A percentile compares a stretch with the other conserved stretches of the same genome.
Conservation (phyloP, 2,797 vertebrate genomes). For the Distichodus sexfasciatus region DNA sequence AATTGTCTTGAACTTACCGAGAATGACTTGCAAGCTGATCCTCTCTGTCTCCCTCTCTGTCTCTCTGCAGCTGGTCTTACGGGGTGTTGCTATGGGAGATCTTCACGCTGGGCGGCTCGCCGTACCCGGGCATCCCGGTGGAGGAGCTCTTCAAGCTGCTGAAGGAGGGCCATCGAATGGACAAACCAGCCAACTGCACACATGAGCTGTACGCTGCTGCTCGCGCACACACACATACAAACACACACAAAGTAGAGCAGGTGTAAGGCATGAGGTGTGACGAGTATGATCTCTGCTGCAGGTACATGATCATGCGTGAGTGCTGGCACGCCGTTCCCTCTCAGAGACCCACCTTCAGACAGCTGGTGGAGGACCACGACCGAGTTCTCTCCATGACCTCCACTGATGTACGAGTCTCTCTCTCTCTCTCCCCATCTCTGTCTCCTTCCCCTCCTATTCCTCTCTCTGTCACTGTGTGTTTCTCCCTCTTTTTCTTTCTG, state of each 20-base stretch:
- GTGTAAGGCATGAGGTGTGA: too few relatives aligned
- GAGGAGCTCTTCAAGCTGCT: constrained; percentile 98
- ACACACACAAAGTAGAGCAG: too few relatives aligned
- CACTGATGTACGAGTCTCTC: constrained; percentile 82
- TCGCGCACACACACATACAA: not conserved
- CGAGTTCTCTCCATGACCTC: constrained; percentile 91
- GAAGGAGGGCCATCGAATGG: constrained; percentile 98
- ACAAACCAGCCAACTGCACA: constrained; percentile 96
- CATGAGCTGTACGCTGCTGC: constrained; percentile 85
- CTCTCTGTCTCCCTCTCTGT: constrained; percentile 18
- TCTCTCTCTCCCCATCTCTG: not conserved
- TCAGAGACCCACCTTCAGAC: constrained; percentile 95
- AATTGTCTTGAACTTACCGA: too few relatives aligned
- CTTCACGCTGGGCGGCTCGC: constrained; percentile 96
- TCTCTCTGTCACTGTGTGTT: too few relatives aligned
- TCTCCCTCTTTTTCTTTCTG: too few relatives aligned
- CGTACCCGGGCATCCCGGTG: constrained; percentile 95
- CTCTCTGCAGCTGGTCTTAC: constrained; percentile 90
- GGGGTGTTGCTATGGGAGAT: constrained; percentile 98
- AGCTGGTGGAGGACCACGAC: constrained; percentile 96
- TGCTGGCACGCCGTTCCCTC: constrained; percentile 96
- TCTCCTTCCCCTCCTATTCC: not conserved
- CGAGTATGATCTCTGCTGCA: too few relatives aligned
- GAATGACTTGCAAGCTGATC: too few relatives aligned
- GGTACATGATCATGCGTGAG: constrained; percentile 99